Percentiles rank a stretch among this genome's conserved stretches.
phyloP scores from a whole-genome alignment of 2,113 vertebrate species.

The Pedetes capensis region DNA sequence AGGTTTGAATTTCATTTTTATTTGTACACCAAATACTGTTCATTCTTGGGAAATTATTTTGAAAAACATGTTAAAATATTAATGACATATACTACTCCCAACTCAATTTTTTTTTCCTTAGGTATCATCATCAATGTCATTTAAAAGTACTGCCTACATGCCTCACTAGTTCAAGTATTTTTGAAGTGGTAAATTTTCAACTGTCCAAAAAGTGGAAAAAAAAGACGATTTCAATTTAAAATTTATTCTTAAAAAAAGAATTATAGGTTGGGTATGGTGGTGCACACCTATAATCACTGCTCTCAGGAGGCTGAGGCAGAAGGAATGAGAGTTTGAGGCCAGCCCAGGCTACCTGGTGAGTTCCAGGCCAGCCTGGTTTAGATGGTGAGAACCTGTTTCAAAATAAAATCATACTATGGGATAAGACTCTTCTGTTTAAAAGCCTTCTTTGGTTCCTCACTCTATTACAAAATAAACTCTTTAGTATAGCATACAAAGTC shows the following conservation, averaged over 20 bases:
- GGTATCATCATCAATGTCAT: neutral
- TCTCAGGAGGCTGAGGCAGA: too few species aligned
- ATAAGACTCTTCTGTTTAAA: neutral
- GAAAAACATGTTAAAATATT: slow-evolving; percentile 37
- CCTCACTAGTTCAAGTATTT: slow-evolving; percentile 29
- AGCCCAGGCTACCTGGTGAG: too few species aligned
- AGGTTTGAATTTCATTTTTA: slow-evolving; percentile 23
- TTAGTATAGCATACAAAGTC: neutral
- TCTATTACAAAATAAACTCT: neutral
- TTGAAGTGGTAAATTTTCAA: neutral
- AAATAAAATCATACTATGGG: neutral
- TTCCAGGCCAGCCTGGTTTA: neutral
- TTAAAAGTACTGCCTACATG: neutral
- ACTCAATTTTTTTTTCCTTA: neutral
- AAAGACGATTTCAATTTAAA: neutral
- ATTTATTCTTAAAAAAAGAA: neutral
- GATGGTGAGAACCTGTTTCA: too few species aligned
- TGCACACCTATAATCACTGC: too few species aligned
- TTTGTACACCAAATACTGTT: slow-evolving; percentile 10
- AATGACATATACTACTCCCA: neutral
- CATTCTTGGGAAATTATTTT: slow-evolving; percentile 36
- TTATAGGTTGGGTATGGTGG: too few species aligned
- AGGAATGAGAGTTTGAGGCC: too few species aligned
- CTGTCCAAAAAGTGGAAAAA: neutral
- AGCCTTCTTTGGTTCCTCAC: neutral